Base-by-base conservation (phyloP, 2,888 invertebrate species). In the Drosophila subquinaria region DNA sequence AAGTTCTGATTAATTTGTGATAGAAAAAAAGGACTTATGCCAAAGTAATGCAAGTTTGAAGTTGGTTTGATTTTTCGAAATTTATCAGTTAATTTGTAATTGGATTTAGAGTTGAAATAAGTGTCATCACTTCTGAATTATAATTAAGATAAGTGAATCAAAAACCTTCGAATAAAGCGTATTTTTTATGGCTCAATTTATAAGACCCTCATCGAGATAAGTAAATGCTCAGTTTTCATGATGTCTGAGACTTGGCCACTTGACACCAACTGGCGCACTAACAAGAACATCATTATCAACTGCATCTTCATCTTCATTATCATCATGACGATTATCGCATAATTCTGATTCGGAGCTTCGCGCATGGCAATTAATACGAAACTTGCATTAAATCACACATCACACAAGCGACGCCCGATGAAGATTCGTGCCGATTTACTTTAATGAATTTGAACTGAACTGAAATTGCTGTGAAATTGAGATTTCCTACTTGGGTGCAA, bases 401-500 rank as follows among this genome's bases (percentile, higher is more conserved):
- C 61, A 79, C 40, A 61, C 42, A 40, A 78, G 43, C 52, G 69
- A 69, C 38, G 48, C 70, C 56, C 51, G 40, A 62, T 62, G 47
- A 56, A 70, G 69, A 76, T 64, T 81, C 71, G 76, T 69, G 79
- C 82, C 76, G 84, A 81, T 81, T 76, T 78, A 73, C 68, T 73
- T 75, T 70, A 68, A 72, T 73, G 63, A 73, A 76, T 82, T 77
- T 77, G 63, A 80, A 77, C 68, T 67, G 70, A 71, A 79, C 68
- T 67, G 70, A 71, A 79, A 85, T 70, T 82, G 89, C 79, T 79
- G 70, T 67, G 82, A 88, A 85, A 85, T 90, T 82, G 81, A 89
- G 85, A 85, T 90, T 90, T 85, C 85, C 90, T 89, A 71, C 88
- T 85, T 88, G 78, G 79, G 70, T 61, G 65, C 82, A 90, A 90